phyloP scores from a whole-genome alignment of 2,888 invertebrate species.

The Sthenelais limicola region DNA sequence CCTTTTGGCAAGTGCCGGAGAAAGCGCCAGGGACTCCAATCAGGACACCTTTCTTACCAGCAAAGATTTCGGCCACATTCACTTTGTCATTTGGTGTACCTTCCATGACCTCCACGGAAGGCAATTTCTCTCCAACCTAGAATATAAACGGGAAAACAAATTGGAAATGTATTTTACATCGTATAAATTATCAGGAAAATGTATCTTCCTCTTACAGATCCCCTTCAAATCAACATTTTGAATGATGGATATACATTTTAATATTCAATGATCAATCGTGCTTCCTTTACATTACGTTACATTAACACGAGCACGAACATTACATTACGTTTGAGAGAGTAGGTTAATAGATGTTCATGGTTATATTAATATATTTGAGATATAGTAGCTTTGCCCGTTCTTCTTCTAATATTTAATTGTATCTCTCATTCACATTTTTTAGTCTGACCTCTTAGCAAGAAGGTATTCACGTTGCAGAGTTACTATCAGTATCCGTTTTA shows the following conservation, averaged over 20 bases:
- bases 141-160: conserved; percentile 46
- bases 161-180: neutral
- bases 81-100: conserved; percentile 90
- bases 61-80: conserved; percentile 80
- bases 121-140: conserved; percentile 89
- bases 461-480: too few relatives aligned
- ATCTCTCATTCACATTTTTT: too few relatives aligned
- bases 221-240: neutral
- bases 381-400: too few relatives aligned
- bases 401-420: too few relatives aligned
- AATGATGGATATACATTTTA: neutral
- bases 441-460: too few relatives aligned
- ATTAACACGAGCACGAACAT: too few relatives aligned
- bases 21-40: conserved; percentile 96
- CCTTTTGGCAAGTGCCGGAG: conserved; percentile 92
- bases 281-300: too few relatives aligned
- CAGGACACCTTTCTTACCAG: conserved; percentile 86
- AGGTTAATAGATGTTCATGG: too few relatives aligned
- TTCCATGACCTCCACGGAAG: conserved; percentile 85
- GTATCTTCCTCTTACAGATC: neutral
- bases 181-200: neutral
- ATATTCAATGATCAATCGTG: too few relatives aligned
- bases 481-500: too few relatives aligned
- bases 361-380: too few relatives aligned
- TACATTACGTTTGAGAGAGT: too few relatives aligned